Evolutionary conservation across 1,140 invertebrate genomes (phyloP), one percentile per base, ranked within the genome.

Genomic region (Metaphire vulgaris): DNA sequence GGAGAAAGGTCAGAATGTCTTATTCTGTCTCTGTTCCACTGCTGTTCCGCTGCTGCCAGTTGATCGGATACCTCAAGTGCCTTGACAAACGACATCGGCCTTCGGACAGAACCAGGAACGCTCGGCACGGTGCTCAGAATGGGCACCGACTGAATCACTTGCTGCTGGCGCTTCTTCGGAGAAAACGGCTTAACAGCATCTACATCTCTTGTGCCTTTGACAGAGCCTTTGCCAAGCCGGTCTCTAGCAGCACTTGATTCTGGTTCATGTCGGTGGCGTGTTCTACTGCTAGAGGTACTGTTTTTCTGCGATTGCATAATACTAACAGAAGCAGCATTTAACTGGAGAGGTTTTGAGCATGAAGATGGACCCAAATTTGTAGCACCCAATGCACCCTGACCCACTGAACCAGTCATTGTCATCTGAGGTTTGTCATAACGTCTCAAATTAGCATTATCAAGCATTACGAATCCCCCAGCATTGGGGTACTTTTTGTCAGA

Each of bases 81-180:
- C 78, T 93, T 90, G 29, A 96, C 92, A 87, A 97, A 96, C 56
- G 93, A 94, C 89, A 96, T 93, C 0, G 95, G 95, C 69, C 94
- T 88, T 34, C 79, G 77, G 41, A 72, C 75, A 72, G 66, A 88
- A 88, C 77, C 29, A 1, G 79, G 77, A 1, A 79, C 75, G 29
- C 79, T 77, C 68, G 32, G 72, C 14, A 73, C 41, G 21, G 41
- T 21, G 21, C 6, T 21, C 21, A 21, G 41, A 56, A n/a, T n/a
- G n/a, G n/a, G n/a, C n/a, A n/a, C n/a, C n/a, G n/a, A n/a, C n/a
- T n/a, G n/a, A n/a, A n/a, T n/a, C n/a, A n/a, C n/a, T n/a, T n/a
- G n/a, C n/a, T n/a, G n/a, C n/a, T n/a, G n/a, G n/a, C n/a, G n/a
- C n/a, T n/a, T n/a, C n/a, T n/a, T n/a, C n/a, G n/a, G n/a, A n/a